Evolutionary conservation across 2,888 invertebrate genomes (phyloP).

Genomic region (Disparrhopalites patrizii): DNA sequence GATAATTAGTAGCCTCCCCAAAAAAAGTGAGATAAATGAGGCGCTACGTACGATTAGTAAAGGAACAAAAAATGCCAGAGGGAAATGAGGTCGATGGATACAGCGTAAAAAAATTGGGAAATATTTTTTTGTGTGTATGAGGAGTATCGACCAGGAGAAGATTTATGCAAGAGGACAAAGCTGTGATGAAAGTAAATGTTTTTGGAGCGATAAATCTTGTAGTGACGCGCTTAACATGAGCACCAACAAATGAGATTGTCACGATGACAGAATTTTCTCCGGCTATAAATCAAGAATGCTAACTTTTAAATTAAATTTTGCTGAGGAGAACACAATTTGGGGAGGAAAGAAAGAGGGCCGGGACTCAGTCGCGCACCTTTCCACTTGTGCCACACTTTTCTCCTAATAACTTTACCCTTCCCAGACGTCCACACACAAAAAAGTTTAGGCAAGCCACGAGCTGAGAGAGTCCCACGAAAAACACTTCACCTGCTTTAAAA

Average conservation of each 20-base stretch:
- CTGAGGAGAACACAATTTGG: constrained; percentile 13
- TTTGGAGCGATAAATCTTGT: constrained; percentile 24
- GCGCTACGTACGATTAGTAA: too few relatives aligned
- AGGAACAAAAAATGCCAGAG: too few relatives aligned
- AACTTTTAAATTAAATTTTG: constrained; percentile 33
- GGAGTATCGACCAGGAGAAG: neutral
- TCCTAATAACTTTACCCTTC: neutral
- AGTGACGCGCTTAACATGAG: constrained; percentile 21
- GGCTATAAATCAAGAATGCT: constrained; percentile 30
- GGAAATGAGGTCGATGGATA: too few relatives aligned
- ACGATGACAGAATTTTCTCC: constrained; percentile 26
- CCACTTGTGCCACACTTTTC: neutral
- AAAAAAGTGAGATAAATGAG: too few relatives aligned
- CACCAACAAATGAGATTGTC: constrained; percentile 30
- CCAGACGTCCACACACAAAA: too few relatives aligned
- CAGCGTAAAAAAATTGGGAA: too few relatives aligned
- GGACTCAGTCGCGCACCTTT: neutral
- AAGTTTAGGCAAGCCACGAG: neutral
- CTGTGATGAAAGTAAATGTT: constrained; percentile 23
- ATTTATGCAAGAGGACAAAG: neutral
- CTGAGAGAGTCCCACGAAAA: neutral
- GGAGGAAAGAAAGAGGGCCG: neutral
- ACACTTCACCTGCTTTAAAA: constrained; percentile 16
- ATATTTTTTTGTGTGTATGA: too few relatives aligned
- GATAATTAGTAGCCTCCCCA: too few relatives aligned